Percentiles rank a stretch among this genome's conserved stretches.
Evolutionary conservation across 2,888 invertebrate genomes (phyloP).

Genomic region (Morpho achilles): DNA sequence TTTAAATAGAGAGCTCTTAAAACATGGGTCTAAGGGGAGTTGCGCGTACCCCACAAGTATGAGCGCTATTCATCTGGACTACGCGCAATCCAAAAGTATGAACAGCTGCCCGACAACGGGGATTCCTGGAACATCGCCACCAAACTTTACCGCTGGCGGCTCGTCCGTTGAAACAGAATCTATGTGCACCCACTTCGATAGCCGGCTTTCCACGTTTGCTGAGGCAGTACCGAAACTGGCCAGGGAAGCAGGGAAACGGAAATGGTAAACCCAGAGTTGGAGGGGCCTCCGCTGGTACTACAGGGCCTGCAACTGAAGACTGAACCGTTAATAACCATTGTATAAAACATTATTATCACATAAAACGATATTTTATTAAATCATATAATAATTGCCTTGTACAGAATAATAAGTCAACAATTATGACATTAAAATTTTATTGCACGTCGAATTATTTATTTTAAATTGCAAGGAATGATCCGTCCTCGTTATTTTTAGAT

Average conservation of each 20-base stretch:
- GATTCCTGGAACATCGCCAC: slow-evolving; percentile 74
- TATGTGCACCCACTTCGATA: slow-evolving; percentile 71
- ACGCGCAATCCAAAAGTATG: slow-evolving; percentile 71
- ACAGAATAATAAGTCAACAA: not conserved
- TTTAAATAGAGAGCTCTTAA: slow-evolving; percentile 33
- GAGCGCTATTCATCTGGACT: slow-evolving; percentile 74
- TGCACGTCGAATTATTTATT: not conserved
- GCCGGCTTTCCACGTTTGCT: slow-evolving; percentile 73
- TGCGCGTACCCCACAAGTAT: slow-evolving; percentile 71
- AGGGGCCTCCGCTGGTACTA: slow-evolving; percentile 44
- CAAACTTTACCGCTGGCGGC: slow-evolving; percentile 74
- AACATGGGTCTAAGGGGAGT: slow-evolving; percentile 72
- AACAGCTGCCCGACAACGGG: slow-evolving; percentile 70
- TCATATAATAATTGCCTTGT: not conserved
- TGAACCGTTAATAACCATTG: slow-evolving; percentile 37
- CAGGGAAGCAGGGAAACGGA: slow-evolving; percentile 71
- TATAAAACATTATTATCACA: not conserved
- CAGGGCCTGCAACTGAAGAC: slow-evolving; percentile 63
- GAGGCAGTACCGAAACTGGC: slow-evolving; percentile 71
- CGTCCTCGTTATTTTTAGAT: too few species aligned
- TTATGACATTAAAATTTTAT: not conserved
- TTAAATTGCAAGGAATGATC: too few species aligned
- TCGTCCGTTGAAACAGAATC: slow-evolving; percentile 73
- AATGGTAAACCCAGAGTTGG: slow-evolving; percentile 68
- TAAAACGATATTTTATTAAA: not conserved